phyloP scores from a whole-genome alignment of 1,140 invertebrate genomes.

The Trichonephila clavipes region DNA sequence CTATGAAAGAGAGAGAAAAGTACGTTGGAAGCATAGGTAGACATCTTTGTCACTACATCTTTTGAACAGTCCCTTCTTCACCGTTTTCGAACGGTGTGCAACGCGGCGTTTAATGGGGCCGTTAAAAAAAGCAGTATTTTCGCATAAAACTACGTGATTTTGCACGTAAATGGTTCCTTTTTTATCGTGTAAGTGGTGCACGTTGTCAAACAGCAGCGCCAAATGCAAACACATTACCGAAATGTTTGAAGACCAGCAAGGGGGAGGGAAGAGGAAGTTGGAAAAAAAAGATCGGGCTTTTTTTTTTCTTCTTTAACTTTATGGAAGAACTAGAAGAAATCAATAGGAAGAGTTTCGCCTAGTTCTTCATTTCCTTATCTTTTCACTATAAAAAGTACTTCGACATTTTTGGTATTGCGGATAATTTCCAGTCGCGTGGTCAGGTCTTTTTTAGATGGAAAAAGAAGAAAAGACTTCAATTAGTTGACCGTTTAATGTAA shows the following conservation, averaged over 20 bases:
- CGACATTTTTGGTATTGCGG: background rate
- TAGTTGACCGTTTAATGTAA: constrained; percentile 11
- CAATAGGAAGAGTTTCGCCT: background rate
- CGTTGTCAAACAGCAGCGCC: constrained; percentile 59
- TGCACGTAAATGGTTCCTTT: constrained; percentile 57
- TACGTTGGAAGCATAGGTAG: background rate
- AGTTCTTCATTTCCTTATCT: constrained; percentile 7
- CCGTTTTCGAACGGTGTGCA: constrained; percentile 16
- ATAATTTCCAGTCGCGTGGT: background rate
- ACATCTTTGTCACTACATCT: constrained; percentile 19
- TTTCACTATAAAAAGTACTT: background rate
- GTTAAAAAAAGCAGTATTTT: constrained; percentile 67
- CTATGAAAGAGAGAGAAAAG: background rate
- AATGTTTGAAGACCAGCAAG: constrained; percentile 44
- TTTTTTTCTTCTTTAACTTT: background rate
- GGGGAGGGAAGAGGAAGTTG: background rate
- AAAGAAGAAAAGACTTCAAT: background rate
- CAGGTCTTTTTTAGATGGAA: background rate
- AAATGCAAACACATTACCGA: constrained; percentile 71
- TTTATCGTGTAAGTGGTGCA: constrained; percentile 59
- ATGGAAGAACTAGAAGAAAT: constrained; percentile 10
- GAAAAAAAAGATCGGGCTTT: constrained; percentile 5
- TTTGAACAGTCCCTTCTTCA: background rate
- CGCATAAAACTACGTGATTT: constrained; percentile 72
- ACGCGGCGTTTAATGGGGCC: constrained; percentile 63